Conservation (phyloP, 2,797 vertebrate species). For the Hephaestus fuliginosus region DNA sequence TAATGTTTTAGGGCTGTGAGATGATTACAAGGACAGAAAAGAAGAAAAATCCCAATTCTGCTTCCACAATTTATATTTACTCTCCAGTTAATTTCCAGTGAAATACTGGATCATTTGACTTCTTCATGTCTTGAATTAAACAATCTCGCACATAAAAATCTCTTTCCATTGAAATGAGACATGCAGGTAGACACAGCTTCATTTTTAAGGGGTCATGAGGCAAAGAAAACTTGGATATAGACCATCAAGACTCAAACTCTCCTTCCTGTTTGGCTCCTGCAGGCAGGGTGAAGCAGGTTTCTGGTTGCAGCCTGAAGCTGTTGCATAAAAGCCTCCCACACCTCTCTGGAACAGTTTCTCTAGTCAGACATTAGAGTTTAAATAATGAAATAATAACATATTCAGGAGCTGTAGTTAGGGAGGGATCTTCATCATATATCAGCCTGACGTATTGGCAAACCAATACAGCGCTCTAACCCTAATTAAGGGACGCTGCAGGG, state of each 20-base stretch:
- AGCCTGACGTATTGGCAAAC: slow-evolving; percentile 31
- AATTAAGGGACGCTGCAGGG: slow-evolving; percentile 48
- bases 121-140: too few relatives aligned
- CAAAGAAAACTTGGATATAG: slow-evolving; percentile 7
- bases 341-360: slow-evolving; percentile 38
- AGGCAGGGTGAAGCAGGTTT: slow-evolving; percentile 48
- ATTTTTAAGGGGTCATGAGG: not conserved
- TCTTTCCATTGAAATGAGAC: not conserved
- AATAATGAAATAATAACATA: slow-evolving; percentile 61
- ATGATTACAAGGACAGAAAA: not conserved
- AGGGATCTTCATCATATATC: slow-evolving; percentile 41
- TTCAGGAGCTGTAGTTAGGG: slow-evolving; percentile 34
- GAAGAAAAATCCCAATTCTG: not conserved
- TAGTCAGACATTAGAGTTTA: slow-evolving; percentile 39
- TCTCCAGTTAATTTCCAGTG: not conserved
- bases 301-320: slow-evolving; percentile 48
- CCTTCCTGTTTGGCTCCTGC: slow-evolving; percentile 24
- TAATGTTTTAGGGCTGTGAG: not conserved
- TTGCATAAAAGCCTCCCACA: slow-evolving; percentile 69
- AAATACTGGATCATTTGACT: not conserved
- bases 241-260: slow-evolving; percentile 4
- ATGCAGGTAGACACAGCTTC: not conserved
- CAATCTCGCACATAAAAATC: not conserved
- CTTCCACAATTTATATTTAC: not conserved
- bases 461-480: slow-evolving; percentile 20